phyloP scores from a whole-genome alignment of 37 sponge, comb jelly and placozoan species.

The Petrosia ficiformis region DNA sequence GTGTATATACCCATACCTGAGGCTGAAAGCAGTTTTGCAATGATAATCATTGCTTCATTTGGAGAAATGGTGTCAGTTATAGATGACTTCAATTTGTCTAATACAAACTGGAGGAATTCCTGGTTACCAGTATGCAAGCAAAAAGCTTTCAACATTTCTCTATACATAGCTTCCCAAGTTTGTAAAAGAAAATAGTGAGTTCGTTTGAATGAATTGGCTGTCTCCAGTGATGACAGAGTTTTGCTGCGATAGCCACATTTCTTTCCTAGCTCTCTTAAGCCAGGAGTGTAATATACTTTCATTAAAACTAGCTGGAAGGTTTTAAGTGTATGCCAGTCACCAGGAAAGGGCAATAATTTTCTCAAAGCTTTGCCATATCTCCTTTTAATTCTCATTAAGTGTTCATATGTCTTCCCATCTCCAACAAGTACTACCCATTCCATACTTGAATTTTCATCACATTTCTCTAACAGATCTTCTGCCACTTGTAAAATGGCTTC shows the following conservation, averaged over 20 bases:
- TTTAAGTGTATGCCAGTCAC: conserved; percentile 21
- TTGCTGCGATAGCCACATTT: neutral
- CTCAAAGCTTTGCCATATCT: neutral
- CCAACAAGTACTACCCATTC: conserved; percentile 24
- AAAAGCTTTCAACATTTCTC: neutral
- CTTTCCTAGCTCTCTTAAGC: neutral
- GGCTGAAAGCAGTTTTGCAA: too few species aligned
- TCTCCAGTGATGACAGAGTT: conserved; percentile 9
- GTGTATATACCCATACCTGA: too few species aligned
- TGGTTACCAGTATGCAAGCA: neutral
- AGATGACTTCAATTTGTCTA: neutral
- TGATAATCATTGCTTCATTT: neutral
- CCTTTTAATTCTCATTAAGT: conserved; percentile 29
- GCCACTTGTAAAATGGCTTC: conserved; percentile 29
- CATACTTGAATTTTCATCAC: neutral
- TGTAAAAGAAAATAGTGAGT: conserved; percentile 11
- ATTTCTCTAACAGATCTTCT: conserved; percentile 13
- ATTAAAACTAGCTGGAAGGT: conserved; percentile 15
- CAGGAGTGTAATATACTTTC: conserved; percentile 29
- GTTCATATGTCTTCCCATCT: conserved; percentile 38
- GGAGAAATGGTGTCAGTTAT: neutral
- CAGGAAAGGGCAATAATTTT: conserved; percentile 14
- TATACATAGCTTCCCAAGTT: neutral
- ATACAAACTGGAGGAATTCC: neutral
- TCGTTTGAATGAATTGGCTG: neutral